Conservation (phyloP, 92 coral and sea anemone species). For the Siderastrea radians region DNA sequence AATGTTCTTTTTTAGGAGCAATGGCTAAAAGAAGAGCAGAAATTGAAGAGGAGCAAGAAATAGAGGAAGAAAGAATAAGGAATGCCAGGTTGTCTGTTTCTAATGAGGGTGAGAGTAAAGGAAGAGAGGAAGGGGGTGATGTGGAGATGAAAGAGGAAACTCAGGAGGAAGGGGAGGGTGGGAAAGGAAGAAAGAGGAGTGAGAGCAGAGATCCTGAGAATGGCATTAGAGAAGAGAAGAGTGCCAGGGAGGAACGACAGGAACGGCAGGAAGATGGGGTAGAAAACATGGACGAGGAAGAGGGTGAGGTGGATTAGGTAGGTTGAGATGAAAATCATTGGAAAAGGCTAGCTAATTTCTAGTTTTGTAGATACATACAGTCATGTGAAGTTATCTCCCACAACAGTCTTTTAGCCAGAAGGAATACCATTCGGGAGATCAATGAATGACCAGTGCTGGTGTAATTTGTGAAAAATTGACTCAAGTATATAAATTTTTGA, state of each 20-base stretch:
- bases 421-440: too few relatives aligned
- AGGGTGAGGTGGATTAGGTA: slow-evolving; percentile 45
- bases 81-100: slow-evolving; percentile 77
- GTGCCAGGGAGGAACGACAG: slow-evolving; percentile 14
- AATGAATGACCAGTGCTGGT: too few relatives aligned
- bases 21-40: slow-evolving; percentile 91
- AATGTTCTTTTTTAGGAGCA: slow-evolving; percentile 64
- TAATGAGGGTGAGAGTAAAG: slow-evolving; percentile 80
- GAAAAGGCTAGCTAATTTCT: not conserved
- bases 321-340: not conserved
- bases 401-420: too few relatives aligned
- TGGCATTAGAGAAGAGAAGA: slow-evolving; percentile 33
- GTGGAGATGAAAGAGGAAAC: slow-evolving; percentile 62
- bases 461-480: too few relatives aligned
- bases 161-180: slow-evolving; percentile 23
- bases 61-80: slow-evolving; percentile 75
- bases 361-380: not conserved
- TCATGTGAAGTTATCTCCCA: not conserved
- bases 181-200: slow-evolving; percentile 53
- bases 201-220: slow-evolving; percentile 26
- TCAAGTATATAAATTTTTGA: too few relatives aligned
- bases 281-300: slow-evolving; percentile 69
- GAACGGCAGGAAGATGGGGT: slow-evolving; percentile 38
- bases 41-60: slow-evolving; percentile 85
- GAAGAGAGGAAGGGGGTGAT: slow-evolving; percentile 68